These are phyloP conservation scores for Notolepis coatsorum DNA, from an alignment of 2,797 vertebrate genomes.

Conservation along the genomic window DNA sequence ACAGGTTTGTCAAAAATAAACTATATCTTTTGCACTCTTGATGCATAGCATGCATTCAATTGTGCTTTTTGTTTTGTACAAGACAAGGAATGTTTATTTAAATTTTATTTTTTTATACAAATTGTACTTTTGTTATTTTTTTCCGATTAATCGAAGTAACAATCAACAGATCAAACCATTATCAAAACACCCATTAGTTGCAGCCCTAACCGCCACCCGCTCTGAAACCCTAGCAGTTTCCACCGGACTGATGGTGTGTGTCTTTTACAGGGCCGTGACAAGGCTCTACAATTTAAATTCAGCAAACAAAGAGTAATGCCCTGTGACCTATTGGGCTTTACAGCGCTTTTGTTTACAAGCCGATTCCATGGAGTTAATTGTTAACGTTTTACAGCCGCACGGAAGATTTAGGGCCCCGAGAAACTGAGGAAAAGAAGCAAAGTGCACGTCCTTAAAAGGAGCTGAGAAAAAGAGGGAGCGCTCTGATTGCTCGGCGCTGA, in stretches of 20 bases:
- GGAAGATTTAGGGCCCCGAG: constrained; percentile 37
- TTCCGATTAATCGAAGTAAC: too few species aligned
- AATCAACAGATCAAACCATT: too few species aligned
- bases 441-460: constrained; percentile 46
- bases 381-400: constrained; percentile 66
- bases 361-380: constrained; percentile 71
- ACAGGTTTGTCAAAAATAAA: too few species aligned
- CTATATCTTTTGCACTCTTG: too few species aligned
- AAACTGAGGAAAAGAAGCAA: constrained; percentile 22
- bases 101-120: too few species aligned
- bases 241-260: constrained; percentile 57
- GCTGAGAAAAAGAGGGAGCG: constrained; percentile 34
- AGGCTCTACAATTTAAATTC: constrained; percentile 46
- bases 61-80: too few species aligned
- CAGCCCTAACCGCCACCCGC: neutral
- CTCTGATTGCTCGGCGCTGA: constrained; percentile 40
- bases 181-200: too few species aligned
- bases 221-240: constrained; percentile 34
- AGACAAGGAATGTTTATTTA: too few species aligned
- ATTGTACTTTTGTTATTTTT: too few species aligned
- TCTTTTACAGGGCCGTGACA: constrained; percentile 51
- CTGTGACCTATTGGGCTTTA: constrained; percentile 73
- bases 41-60: too few species aligned
- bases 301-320: constrained; percentile 71
- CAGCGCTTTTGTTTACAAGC: constrained; percentile 73